These are phyloP conservation scores for Rhabdomys pumilio DNA, from an alignment of 2,797 vertebrate genomes.

Conservation along the genomic window DNA sequence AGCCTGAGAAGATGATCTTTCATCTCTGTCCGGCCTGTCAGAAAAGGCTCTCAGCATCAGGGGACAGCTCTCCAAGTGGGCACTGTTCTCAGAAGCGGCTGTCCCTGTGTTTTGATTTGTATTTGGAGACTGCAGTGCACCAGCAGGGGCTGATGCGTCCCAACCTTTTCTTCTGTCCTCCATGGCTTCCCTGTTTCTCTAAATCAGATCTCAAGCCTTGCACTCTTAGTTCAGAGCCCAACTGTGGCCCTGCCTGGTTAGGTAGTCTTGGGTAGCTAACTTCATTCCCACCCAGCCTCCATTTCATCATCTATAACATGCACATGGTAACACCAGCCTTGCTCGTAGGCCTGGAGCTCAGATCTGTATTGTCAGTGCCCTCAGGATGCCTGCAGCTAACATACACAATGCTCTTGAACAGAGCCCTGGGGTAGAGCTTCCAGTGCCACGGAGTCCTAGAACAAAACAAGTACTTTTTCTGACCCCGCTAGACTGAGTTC, in stretches of 20 bases:
- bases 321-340: neutral
- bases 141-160: no score
- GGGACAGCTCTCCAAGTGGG: neutral
- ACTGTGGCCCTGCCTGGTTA: neutral
- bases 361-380: neutral
- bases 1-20: neutral
- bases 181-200: neutral
- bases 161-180: neutral
- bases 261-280: neutral
- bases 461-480: neutral
- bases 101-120: neutral
- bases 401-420: neutral
- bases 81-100: no score
- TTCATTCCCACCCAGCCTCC: neutral
- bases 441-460: neutral
- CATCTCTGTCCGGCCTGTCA: accelerated
- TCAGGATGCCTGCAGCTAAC: neutral
- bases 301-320: neutral
- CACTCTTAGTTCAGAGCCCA: neutral
- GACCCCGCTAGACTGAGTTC: neutral
- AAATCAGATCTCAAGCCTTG: neutral
- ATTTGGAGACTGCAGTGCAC: neutral
- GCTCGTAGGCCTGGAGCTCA: neutral
- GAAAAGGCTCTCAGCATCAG: neutral
- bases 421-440: neutral